Conservation (phyloP, 23 tunicate genomes). For the Clavelina lepadiformis region DNA sequence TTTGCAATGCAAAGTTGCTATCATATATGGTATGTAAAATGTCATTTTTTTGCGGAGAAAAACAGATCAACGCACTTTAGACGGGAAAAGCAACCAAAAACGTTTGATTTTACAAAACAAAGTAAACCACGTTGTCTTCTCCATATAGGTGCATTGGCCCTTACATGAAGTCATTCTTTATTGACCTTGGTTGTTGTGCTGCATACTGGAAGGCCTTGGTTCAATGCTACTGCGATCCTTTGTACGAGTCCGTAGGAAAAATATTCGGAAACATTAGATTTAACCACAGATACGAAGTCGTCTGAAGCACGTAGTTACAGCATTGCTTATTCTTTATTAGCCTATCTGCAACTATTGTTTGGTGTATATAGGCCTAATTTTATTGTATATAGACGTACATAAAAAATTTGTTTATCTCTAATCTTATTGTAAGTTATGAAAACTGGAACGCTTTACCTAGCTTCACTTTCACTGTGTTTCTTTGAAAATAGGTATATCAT, state of each 20-base stretch:
- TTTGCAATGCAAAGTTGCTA: slow-evolving; percentile 55
- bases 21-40: slow-evolving; percentile 62
- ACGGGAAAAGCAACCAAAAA: background rate
- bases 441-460: too few species aligned
- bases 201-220: slow-evolving; percentile 21
- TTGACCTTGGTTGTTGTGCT: slow-evolving; percentile 33
- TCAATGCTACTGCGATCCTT: slow-evolving; percentile 38
- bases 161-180: slow-evolving; percentile 16
- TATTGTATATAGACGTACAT: too few species aligned
- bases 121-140: background rate
- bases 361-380: too few species aligned
- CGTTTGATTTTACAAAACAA: background rate
- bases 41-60: background rate
- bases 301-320: too few species aligned
- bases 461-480: too few species aligned
- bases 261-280: slow-evolving; percentile 43
- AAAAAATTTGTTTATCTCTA: too few species aligned
- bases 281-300: slow-evolving; percentile 57
- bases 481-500: too few species aligned
- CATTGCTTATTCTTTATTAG: too few species aligned
- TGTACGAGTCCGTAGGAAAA: slow-evolving; percentile 27
- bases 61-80: background rate
- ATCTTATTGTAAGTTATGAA: too few species aligned
- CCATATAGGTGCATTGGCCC: slow-evolving; percentile 40
- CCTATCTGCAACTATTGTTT: too few species aligned